Base-by-base conservation (phyloP, 2,888 invertebrate genomes). In the Tenthredo scrophulariae region DNA sequence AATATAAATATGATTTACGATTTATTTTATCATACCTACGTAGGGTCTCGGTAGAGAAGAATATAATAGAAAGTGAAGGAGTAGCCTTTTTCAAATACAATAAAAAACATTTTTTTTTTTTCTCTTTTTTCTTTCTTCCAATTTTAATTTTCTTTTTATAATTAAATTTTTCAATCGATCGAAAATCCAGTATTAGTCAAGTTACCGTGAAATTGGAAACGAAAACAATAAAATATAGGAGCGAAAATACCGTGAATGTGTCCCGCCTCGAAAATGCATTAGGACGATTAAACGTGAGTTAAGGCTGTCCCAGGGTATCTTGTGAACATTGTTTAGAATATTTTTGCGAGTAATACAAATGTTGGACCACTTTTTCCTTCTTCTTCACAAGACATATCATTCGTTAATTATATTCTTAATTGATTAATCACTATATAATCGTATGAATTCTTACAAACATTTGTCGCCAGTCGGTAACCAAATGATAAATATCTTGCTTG, bases 271-370 rank as follows among this genome's bases (percentile, higher is more conserved):
- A n/a, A 79, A 79, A 79, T 33, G 18, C 37, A 54, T 54, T 29
- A 10, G 79, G 33, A 54, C 58, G 79, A 79, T 58, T 79, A 58
- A 58, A 79, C 54, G 54, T 58, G 29, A 50, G 58, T 79, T 79
- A 79, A 79, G 79, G 79, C 79, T 54, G 79, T 79, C 79, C 79
- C 54, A 54, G 46, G 43, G 46, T 79, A 58, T 79, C 54, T 79
- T 79, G 79, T 29, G 79, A 79, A 54, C 79, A 79, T 79, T 79
- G 54, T 54, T 79, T 79, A 79, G 79, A 54, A 79, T 79, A 79
- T 54, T 54, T 50, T 79, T 58, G 50, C 79, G 79, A 79, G 58
- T 79, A 79, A 79, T 79, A 79, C 50, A 79, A 79, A 79, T 37
- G 54, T 79, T 79, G 79, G 79, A 79, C 79, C 79, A 79, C 79